phyloP scores from a whole-genome alignment of 2,113 vertebrate species.

The Leptobrachium ailaonicum region DNA sequence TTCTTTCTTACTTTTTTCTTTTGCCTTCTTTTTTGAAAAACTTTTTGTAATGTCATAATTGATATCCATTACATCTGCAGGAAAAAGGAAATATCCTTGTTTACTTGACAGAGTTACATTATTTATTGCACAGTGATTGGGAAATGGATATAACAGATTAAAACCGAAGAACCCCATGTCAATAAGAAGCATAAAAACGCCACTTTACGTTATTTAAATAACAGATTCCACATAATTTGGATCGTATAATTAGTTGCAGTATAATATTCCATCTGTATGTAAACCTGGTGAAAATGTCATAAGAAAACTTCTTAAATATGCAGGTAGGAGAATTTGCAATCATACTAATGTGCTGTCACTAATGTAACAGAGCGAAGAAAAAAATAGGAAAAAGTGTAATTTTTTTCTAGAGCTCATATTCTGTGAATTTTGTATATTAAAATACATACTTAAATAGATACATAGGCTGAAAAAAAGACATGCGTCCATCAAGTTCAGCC shows the following conservation, averaged over 20 bases:
- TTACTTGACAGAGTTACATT: constrained; percentile 27
- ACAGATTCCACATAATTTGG: constrained; percentile 34
- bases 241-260: constrained; percentile 37
- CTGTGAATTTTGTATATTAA: background rate
- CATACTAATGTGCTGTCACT: background rate
- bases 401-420: background rate
- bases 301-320: constrained; percentile 40
- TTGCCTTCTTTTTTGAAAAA: too few relatives aligned
- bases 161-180: constrained; percentile 5
- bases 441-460: background rate
- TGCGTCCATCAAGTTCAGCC: too few relatives aligned
- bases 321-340: constrained; percentile 20
- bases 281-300: constrained; percentile 34
- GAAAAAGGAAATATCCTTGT: constrained; percentile 5
- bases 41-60: too few relatives aligned
- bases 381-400: background rate
- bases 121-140: constrained; percentile 22
- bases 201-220: constrained; percentile 6
- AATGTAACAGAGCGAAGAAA: background rate
- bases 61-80: too few relatives aligned
- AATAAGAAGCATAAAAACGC: constrained; percentile 31
- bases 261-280: constrained; percentile 11
- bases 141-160: constrained; percentile 18
- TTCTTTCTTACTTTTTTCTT: background rate
- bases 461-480: too few relatives aligned